Percentiles rank a stretch among this genome's conserved stretches.
Evolutionary conservation across 2,797 vertebrate genomes (phyloP).

Genomic region (Melanogrammus aeglefinus): DNA sequence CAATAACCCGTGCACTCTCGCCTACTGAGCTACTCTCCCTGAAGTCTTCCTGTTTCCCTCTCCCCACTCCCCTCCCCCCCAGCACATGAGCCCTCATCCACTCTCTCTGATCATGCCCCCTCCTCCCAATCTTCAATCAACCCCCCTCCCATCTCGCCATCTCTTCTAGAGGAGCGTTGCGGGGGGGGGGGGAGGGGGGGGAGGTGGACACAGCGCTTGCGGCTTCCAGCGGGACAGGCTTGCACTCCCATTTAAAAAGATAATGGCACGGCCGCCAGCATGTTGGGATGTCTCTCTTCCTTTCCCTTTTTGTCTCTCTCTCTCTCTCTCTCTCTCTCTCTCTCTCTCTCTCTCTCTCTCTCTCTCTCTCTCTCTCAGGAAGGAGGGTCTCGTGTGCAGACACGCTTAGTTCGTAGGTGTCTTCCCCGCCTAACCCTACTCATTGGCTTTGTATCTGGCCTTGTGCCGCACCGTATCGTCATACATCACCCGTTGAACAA

Average conservation of each 20-base stretch:
- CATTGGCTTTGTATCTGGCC: no score
- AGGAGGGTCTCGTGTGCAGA: background rate
- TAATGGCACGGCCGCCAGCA: conserved; percentile 65
- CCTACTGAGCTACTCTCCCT: background rate
- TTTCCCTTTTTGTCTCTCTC: conserved; percentile 28
- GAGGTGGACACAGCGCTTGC: background rate
- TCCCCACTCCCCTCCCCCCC: no score
- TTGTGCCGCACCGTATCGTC: no score
- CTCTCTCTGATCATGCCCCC: no score
- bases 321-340: conserved; percentile 30
- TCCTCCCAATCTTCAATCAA: no score
- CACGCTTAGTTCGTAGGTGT: background rate
- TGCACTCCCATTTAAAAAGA: conserved; percentile 72
- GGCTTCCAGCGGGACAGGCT: conserved; percentile 49
- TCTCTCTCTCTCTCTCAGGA: conserved; percentile 8
- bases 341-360: background rate
- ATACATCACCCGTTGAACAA: background rate
- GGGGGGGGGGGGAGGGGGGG: no score
- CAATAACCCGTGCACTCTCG: background rate
- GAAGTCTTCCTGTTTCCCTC: no score
- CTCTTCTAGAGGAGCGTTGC: background rate
- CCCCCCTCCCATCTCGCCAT: no score
- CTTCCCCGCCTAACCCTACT: background rate
- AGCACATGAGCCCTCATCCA: no score
- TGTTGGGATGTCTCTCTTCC: conserved; percentile 51